Conservation (phyloP, 2,888 invertebrate genomes). For the Frankliniella fusca region DNA sequence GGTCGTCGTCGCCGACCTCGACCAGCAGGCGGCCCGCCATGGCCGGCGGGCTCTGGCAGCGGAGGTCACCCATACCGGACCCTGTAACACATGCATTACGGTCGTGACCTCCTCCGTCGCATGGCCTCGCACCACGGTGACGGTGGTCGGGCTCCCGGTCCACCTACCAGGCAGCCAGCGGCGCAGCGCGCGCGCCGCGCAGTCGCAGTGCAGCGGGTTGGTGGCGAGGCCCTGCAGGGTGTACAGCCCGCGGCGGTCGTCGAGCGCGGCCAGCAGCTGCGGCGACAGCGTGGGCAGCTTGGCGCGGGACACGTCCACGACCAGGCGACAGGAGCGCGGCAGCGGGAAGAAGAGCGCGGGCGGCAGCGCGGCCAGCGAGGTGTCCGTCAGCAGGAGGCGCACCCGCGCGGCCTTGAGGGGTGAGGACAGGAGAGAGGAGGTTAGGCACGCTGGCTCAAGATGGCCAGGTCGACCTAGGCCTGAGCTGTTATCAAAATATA, state of each 20-base stretch:
- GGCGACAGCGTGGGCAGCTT: constrained; percentile 70
- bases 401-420: not conserved
- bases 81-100: constrained; percentile 1
- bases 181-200: constrained; percentile 72
- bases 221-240: constrained; percentile 68
- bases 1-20: constrained; percentile 74
- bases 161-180: constrained; percentile 59
- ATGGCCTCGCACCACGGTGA: not conserved
- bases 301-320: constrained; percentile 73
- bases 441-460: not conserved
- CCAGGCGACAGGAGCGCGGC: constrained; percentile 76
- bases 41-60: constrained; percentile 47
- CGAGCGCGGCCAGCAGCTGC: constrained; percentile 73
- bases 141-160: not conserved
- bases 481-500: too few species aligned
- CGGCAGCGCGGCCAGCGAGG: constrained; percentile 71
- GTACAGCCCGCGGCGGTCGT: constrained; percentile 73
- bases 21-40: constrained; percentile 64
- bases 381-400: constrained; percentile 67
- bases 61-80: constrained; percentile 42
- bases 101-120: not conserved
- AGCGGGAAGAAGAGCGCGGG: constrained; percentile 81
- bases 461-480: too few species aligned
- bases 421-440: not conserved
- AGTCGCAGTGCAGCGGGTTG: constrained; percentile 82